These are phyloP conservation scores for Flexamia atlantica DNA, from an alignment of 2,888 invertebrate species.

Conservation along the genomic window DNA sequence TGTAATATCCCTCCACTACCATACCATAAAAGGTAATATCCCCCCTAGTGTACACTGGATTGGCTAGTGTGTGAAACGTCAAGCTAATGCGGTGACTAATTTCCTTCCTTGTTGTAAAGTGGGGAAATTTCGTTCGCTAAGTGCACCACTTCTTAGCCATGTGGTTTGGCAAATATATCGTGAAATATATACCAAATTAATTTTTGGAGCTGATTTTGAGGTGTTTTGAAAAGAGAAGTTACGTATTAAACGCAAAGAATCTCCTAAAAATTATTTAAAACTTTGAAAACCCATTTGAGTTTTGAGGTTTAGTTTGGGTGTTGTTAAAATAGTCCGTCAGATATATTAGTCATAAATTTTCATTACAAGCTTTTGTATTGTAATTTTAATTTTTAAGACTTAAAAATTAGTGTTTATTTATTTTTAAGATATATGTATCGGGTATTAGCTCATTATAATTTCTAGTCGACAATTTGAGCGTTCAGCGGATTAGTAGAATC, in stretches of 20 bases:
- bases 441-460: no score
- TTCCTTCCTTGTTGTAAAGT: conserved; percentile 62
- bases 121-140: conserved; percentile 33
- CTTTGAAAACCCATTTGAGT: not conserved
- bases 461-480: not conserved
- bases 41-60: conserved; percentile 74
- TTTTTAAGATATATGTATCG: no score
- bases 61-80: conserved; percentile 73
- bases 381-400: not conserved
- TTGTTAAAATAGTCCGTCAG: conserved; percentile 54
- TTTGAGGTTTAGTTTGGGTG: conserved; percentile 53
- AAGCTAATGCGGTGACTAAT: conserved; percentile 71
- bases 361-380: not conserved
- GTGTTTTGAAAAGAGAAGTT: no score
- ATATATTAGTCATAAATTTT: not conserved
- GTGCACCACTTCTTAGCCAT: not conserved
- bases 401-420: no score
- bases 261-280: no score
- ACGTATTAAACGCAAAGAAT: no score
- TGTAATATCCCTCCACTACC: conserved; percentile 64
- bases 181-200: not conserved
- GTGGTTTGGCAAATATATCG: not conserved
- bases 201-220: not conserved
- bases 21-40: conserved; percentile 77
- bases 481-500: not conserved